Evolutionary conservation across 2,888 invertebrate genomes (phyloP).

Genomic region (Mythimna lalbum): DNA sequence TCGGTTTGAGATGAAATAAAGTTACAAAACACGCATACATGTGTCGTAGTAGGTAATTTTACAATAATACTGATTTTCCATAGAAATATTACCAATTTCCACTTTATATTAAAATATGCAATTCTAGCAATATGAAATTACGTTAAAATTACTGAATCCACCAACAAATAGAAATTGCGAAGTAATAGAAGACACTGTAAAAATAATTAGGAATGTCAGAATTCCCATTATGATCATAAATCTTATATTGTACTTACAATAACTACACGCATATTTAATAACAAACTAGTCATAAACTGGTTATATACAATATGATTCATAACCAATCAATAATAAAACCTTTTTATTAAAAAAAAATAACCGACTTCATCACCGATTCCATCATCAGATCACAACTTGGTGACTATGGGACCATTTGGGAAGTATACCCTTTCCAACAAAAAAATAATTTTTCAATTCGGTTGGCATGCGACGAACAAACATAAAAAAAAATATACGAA

Average conservation of each 20-base stretch:
- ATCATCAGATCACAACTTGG: no score
- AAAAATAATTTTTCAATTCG: no score
- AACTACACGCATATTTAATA: slow-evolving; percentile 34
- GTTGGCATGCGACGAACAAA: no score
- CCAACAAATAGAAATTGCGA: background rate
- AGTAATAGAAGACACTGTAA: slow-evolving; percentile 2
- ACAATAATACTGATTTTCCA: background rate
- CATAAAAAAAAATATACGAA: no score
- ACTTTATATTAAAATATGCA: background rate
- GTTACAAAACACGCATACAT: background rate
- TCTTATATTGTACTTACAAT: slow-evolving; percentile 26
- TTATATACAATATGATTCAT: slow-evolving; percentile 16
- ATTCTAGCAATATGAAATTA: background rate
- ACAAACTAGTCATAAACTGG: slow-evolving; percentile 16
- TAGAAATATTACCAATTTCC: background rate
- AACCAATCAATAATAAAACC: slow-evolving; percentile 9
- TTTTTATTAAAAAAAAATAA: no score
- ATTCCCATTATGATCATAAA: slow-evolving; percentile 26
- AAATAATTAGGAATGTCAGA: slow-evolving; percentile 11
- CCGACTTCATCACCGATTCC: no score
- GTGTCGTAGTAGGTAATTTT: background rate
- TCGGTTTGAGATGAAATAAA: slow-evolving; percentile 13
- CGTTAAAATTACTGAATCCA: slow-evolving; percentile 11
- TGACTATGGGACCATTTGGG: no score
- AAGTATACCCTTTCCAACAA: no score